Base-by-base conservation (phyloP, 1,140 invertebrate species). In the Globodera rostochiensis region DNA sequence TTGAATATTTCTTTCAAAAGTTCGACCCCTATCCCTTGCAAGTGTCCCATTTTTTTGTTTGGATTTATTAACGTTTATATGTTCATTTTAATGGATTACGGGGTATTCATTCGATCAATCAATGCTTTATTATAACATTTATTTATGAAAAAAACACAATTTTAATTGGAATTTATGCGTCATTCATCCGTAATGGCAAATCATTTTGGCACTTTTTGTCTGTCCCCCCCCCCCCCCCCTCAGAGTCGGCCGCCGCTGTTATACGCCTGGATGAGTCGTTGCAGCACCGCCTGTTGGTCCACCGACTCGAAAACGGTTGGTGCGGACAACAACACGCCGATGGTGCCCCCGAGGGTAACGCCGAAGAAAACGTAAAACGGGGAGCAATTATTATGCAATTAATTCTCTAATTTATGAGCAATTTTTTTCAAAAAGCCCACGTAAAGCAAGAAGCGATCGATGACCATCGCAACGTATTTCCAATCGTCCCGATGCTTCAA, bases 341-440 rank as follows among this genome's bases (percentile, higher is more conserved):
- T 93, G 5, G 97, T 98, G 46, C 93, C 93, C 15, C 94, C 94
- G 25, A 95, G 94, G 49, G 97, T 99, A 19, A 98, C 96, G 70
- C 96, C 93, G 91, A 98, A 97, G 92, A 99, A 99, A 85, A 98
- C 94, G 90, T 97, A 98, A 80, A 99, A 92, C 90, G 98, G 95
- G 97, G 93, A 92, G 99, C 97, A 86, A 99, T 97, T 49, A 89
- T 85, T 95, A 98, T 98, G 11, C 11, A 25, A 25, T 36, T 36
- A 36, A 36, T 36, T 36, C 36, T 36, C 3, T 36, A 1, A 36
- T 36, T 36, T 36, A 3, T 36, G 57, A 0, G 11, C 11, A 13
- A 53, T 13, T 53, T 53, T 13, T 53, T 53, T 53, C 7, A 53
- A 13, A 53, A 4, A 19, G 19, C 57, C 19, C 57, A 64, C 57